Evolutionary conservation across 2,113 vertebrate species (phyloP), one percentile per base, ranked within the genome.

Genomic region (Edolisoma coerulescens): DNA sequence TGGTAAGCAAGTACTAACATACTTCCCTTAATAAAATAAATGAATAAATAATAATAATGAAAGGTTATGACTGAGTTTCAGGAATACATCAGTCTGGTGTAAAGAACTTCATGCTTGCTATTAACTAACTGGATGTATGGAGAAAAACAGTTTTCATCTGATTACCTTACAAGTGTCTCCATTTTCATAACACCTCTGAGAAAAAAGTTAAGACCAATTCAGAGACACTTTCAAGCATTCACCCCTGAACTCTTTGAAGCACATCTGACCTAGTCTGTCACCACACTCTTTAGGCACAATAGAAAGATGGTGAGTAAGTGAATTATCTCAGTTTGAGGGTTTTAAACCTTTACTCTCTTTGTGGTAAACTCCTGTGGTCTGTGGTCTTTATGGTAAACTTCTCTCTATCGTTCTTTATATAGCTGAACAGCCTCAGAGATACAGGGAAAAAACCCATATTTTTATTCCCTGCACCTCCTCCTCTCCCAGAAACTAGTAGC

Each of bases 371-470:
- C 50, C 22, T 50, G 0, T 39, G 7, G 6, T 30, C 16, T 69
- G 23, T 37, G 19, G 18, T 75, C 10, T 45, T 84, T 20, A 53
- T 21, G 4, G 14, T 33, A 32, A 87, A 57, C 2, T 53, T 74
- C 27, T 49, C 19, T n/a, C 4, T 54, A 49, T 8, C 10, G 59
- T 90, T 60, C 13, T 71, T 71, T 57, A 18, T n/a, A 15, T 8
- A 57, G 22, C 7, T 61, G 11, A 77, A 53, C 6, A 70, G 6
- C 28, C 32, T 84, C 23, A 75, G 42, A 84, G 3, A 57, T 6
- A 45, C 0, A 41, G 1, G 5, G 14, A 33, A 42, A 60, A 64
- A 8, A 22, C 4, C 3, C 24, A 6, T 30, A n/a, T 39, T 61
- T 64, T 57, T 44, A 19, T 32, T 45, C 16, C 6, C 5, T 21